Evolutionary conservation across 2,888 invertebrate species (phyloP), one percentile per base, ranked within the genome.

Genomic region (Alsophila aescularia): DNA sequence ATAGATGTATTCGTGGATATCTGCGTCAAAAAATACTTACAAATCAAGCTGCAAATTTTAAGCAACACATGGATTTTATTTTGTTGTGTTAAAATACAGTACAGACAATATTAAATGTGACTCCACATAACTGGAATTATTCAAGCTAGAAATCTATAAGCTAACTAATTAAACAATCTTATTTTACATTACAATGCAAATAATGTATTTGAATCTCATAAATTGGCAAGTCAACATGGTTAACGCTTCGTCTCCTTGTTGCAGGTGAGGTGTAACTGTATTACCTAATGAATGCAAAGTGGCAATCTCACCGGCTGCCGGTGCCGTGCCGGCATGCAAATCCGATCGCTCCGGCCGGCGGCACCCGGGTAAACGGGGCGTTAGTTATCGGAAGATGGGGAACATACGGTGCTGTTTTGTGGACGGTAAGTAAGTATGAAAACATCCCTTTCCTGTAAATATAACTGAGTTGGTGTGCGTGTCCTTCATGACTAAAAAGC

Each of bases 271-370:
- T 36, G 34, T 21, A 24, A 47, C 52, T 54, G 47, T 37, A 54
- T 57, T 44, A 61, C 37, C 24, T 48, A 57, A 60, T 49, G 45
- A 54, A 55, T 60, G 51, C 51, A 34, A 52, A 52, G 47, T 39
- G 47, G 62, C 53, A 60, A 61, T 59, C 51, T 42, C 36, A 51
- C 40, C 51, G 49, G 24, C 41, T 31, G 40, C 47, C 57, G 50
- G 60, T 55, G 52, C 51, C 60, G 49, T 49, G 36, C 31, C 29
- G 58, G 50, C 39, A 65, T 68, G 68, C 65, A 66, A 66, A 68
- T 65, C 47, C 60, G 35, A 57, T 58, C 56, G 49, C 34, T 1
- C 10, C 27, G 2, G 6, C 29, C 29, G n/a, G 10, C 29, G n/a
- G 7, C 4, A 2, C 24, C 45, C 47, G 57, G 50, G 63, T 61